phyloP scores from a whole-genome alignment of 2,888 invertebrate species.

The Steromphala cineraria region DNA sequence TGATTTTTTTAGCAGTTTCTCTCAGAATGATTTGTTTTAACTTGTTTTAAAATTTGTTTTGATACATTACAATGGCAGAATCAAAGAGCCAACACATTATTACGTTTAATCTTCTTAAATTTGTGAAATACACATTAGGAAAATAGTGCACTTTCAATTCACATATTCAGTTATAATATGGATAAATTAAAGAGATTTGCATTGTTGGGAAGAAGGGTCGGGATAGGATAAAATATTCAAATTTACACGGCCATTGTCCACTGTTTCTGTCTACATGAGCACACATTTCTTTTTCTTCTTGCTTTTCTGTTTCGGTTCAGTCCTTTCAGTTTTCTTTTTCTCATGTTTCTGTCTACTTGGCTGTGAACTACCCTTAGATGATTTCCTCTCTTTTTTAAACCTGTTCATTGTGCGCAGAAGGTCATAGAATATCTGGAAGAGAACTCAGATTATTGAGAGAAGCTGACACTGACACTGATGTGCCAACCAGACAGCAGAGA shows the following conservation, averaged over 20 bases:
- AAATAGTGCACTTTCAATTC: too few species aligned
- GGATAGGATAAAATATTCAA: background rate
- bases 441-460: background rate
- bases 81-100: too few species aligned
- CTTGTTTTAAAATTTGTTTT: too few species aligned
- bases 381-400: constrained; percentile 37
- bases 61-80: too few species aligned
- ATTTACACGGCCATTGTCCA: background rate
- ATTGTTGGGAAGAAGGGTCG: too few species aligned
- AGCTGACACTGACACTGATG: too few species aligned
- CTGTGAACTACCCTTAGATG: background rate
- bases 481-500: too few species aligned
- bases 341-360: background rate
- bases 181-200: too few species aligned
- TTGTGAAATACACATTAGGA: too few species aligned
- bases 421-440: constrained; percentile 66
- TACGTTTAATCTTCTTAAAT: too few species aligned
- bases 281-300: constrained; percentile 14
- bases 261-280: background rate
- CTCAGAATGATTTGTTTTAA: too few species aligned
- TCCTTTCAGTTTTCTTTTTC: background rate
- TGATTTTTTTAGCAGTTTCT: background rate
- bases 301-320: background rate
- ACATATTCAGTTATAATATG: too few species aligned
- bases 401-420: constrained; percentile 59